Base-by-base conservation (phyloP, 2,113 vertebrate species). In the Salvelinus alpinus region DNA sequence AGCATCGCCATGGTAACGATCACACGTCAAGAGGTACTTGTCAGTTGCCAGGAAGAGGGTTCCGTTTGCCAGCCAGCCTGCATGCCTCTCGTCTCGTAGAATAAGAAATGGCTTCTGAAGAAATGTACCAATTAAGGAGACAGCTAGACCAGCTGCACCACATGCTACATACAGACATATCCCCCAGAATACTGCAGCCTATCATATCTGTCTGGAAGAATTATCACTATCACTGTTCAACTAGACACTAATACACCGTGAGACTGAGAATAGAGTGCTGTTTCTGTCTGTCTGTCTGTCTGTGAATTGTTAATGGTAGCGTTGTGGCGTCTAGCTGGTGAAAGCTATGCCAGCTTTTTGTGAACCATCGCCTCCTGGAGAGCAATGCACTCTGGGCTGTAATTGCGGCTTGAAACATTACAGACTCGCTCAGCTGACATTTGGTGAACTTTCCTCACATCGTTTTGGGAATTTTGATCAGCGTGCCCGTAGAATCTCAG, bases 1-100 rank as follows among this genome's bases (percentile, higher is more conserved):
- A 16, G 72, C 47, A 77, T 92, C 64, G 74, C 87, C 80, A 90
- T 91, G 88, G 90, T 78, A 84, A 88, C 87, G 83, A 88, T 88
- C 86, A 81, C 83, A 54, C 54, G 71, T 31, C 80, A 81, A 70
- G 82, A 79, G 74, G 71, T 75, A 79, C 82, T 83, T 89, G 81
- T 87, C 86, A 27, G 16, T 34, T 48, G 51, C 57, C 59, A 76
- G 84, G 74, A 18, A 29, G 75, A 67, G 75, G 73, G 74, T 86
- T 85, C 74, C 18, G 78, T 78, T 83, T 88, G 79, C 76, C 47
- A 76, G 64, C 54, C 78, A 73, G 78, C 80, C 70, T 44, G 64
- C 76, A 72, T 66, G 82, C 75, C 44, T 82, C 72, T 74, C 57
- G 59, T 80, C 44, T 80, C 34, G 72, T 71, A 27, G 87, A 72